Evolutionary conservation across 2,888 invertebrate species (phyloP), one percentile per base, ranked within the genome.

Genomic region (Tachina grossa): DNA sequence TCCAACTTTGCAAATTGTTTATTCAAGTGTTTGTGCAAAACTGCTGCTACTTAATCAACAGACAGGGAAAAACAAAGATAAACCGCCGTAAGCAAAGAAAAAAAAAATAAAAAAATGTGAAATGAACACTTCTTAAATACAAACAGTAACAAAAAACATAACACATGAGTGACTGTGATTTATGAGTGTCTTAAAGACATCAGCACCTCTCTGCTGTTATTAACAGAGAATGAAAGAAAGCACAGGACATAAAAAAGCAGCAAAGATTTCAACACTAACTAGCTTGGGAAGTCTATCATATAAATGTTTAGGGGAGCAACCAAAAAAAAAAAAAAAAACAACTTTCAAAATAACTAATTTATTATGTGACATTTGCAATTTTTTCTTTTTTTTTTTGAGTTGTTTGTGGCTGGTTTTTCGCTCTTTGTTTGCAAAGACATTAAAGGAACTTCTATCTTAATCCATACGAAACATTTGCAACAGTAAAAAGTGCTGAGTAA

Each of bases 81-180:
- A 31, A 49, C 2, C 11, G 22, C n/a, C 14, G n/a, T 1, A 74
- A 57, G 43, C 16, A 19, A 13, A 6, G 14, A 4, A 39, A 22
- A 16, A 41, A 1, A 19, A n/a, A 16, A 55, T 1, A 63, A 16
- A 66, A 13, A 9, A 43, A 53, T 63, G 65, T 61, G 16, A 79
- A 84, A 65, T 65, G 57, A 71, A 72, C 71, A 75, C 69, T 79
- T 71, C 43, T 49, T 45, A 57, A 82, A 75, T 66, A 75, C 68
- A 78, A 57, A 82, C 74, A 63, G 65, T 14, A 47, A 76, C 10
- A 47, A 57, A 68, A 22, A 83, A 75, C 22, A 16, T 47, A 84
- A 75, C 82, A 85, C 85, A 82, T 82, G 78, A 82, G 57, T 85
- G 85, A 85, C 82, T 85, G 78, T 85, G 85, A 85, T 85, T 85